A percentile compares a stretch with the other conserved stretches of the same genome.
Evolutionary conservation across 2,888 invertebrate species (phyloP).

Genomic region (Machimus atricapillus): DNA sequence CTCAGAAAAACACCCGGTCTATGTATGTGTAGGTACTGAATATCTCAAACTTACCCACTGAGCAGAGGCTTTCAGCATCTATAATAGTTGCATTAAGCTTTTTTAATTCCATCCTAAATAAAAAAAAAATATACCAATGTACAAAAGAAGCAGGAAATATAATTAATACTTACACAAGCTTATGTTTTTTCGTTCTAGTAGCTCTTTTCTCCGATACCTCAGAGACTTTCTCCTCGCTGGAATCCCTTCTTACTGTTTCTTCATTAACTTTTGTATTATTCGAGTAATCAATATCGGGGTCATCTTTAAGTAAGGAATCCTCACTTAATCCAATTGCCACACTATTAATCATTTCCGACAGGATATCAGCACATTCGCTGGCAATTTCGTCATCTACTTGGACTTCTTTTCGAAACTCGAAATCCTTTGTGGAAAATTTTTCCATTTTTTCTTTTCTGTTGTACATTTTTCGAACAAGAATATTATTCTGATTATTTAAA

Average conservation of each 20-base stretch:
- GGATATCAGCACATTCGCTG: conserved; percentile 60
- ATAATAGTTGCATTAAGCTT: conserved; percentile 74
- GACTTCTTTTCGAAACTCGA: conserved; percentile 52
- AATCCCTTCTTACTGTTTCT: conserved; percentile 49
- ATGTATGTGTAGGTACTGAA: too few species aligned
- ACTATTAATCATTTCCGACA: conserved; percentile 67
- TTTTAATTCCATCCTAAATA: conserved; percentile 64
- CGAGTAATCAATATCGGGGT: conserved; percentile 53
- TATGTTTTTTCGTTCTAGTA: neutral
- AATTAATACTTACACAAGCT: conserved; percentile 18
- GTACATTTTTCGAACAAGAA: conserved; percentile 64
- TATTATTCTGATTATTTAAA: conserved; percentile 66
- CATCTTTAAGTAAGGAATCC: conserved; percentile 64
- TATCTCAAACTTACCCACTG: neutral
- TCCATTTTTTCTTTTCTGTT: conserved; percentile 56
- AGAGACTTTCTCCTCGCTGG: conserved; percentile 46
- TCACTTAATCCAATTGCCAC: conserved; percentile 69
- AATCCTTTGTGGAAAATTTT: conserved; percentile 49
- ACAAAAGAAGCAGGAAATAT: neutral
- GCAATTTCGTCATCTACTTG: conserved; percentile 48
- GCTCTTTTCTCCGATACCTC: neutral
- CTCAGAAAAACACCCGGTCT: too few species aligned
- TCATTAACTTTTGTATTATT: neutral
- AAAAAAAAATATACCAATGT: neutral
- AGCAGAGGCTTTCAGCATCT: conserved; percentile 56